Percentiles rank a stretch among this genome's conserved stretches.
These are phyloP conservation scores for Fistularia commersonii DNA, from an alignment of 2,797 vertebrate genomes.

Conservation along the genomic window DNA sequence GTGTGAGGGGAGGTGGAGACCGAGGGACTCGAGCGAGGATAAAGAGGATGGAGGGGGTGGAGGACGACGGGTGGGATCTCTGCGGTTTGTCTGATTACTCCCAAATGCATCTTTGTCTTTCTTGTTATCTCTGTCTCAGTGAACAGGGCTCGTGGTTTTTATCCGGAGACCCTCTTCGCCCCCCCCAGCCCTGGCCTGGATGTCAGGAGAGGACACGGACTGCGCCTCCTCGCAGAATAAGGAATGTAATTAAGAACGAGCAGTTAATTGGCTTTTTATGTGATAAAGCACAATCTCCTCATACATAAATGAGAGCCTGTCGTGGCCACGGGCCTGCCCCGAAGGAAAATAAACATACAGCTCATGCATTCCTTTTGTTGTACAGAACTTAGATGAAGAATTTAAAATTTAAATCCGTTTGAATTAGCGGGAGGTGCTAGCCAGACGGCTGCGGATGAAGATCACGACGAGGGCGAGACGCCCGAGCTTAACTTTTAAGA, in stretches of 20 bases:
- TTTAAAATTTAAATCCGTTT: constrained; percentile 52
- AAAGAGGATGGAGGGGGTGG: constrained; percentile 65
- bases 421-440: constrained; percentile 36
- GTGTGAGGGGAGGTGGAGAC: constrained; percentile 55
- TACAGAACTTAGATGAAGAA: constrained; percentile 52
- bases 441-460: no score
- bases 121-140: constrained; percentile 51
- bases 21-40: constrained; percentile 58
- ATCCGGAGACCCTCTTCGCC: constrained; percentile 30
- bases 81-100: constrained; percentile 63
- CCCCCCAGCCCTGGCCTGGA: constrained; percentile 13
- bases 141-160: constrained; percentile 40
- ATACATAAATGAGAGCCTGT: constrained; percentile 59
- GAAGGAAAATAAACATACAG: constrained; percentile 52
- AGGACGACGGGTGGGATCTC: no score
- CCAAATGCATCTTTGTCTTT: constrained; percentile 57
- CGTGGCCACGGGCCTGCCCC: constrained; percentile 55
- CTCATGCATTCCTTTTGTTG: constrained; percentile 58
- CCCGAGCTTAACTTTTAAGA: no score
- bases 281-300: constrained; percentile 67
- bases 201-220: constrained; percentile 41
- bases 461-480: no score
- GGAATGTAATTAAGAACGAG: constrained; percentile 68
- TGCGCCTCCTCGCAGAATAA: constrained; percentile 42
- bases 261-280: constrained; percentile 72